Percentiles rank a stretch among this genome's conserved stretches.
These are phyloP conservation scores for Halisarca cf. caerulea DNA, from an alignment of 37 sponge, comb jelly and placozoan species.

Conservation along the genomic window DNA sequence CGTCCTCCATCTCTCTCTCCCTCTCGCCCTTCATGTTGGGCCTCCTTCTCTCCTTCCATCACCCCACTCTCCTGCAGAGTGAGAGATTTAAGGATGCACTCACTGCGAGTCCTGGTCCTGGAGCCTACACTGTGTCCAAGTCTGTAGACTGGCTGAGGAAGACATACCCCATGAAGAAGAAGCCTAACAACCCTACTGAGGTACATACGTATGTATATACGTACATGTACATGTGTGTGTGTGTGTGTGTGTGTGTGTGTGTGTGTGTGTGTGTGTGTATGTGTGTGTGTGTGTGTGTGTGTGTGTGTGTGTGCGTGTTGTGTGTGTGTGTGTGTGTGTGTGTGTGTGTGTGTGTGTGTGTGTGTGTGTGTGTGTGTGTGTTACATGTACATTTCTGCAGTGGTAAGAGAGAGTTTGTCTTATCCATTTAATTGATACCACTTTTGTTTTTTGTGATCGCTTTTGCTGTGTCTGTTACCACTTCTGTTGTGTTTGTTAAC, in stretches of 20 bases:
- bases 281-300: too few species aligned
- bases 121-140: conserved; percentile 72
- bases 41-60: background rate
- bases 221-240: background rate
- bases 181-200: background rate
- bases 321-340: too few species aligned
- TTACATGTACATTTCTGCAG: background rate
- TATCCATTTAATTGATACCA: too few species aligned
- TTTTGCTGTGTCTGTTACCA: too few species aligned
- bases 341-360: too few species aligned
- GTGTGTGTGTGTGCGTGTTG: too few species aligned
- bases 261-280: too few species aligned
- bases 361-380: too few species aligned
- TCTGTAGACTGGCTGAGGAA: conserved; percentile 53
- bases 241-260: background rate
- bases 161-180: conserved; percentile 37
- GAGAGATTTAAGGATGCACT: conserved; percentile 58
- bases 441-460: too few species aligned
- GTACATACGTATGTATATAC: background rate
- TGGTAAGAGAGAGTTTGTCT: too few species aligned
- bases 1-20: too few species aligned
- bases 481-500: too few species aligned
- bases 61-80: conserved; percentile 29
- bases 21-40: background rate
- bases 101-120: conserved; percentile 86